Evolutionary conservation across 2,113 vertebrate genomes (phyloP).

Genomic region (Oplegnathus fasciatus): DNA sequence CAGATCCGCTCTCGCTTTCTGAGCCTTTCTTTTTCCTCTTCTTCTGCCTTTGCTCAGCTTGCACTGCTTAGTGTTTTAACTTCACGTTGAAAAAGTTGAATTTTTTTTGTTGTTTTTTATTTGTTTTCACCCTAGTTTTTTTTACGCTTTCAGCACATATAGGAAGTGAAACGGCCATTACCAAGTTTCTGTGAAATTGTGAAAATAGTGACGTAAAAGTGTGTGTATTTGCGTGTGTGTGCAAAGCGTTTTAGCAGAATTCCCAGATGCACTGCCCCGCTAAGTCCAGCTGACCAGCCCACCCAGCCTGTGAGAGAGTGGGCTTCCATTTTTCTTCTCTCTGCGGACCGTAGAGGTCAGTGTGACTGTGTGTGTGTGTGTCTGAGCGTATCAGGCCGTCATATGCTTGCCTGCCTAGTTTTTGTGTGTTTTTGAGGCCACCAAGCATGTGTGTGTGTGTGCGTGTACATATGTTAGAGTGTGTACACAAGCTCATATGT

Average conservation of each 20-base stretch:
- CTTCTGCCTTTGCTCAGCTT: background rate
- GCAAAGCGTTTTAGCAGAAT: slow-evolving; percentile 78
- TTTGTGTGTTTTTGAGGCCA: slow-evolving; percentile 35
- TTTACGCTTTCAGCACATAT: background rate
- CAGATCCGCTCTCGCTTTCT: slow-evolving; percentile 23
- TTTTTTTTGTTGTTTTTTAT: background rate
- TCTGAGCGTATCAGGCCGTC: slow-evolving; percentile 27
- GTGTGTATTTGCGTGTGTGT: slow-evolving; percentile 44
- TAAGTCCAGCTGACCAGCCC: slow-evolving; percentile 81
- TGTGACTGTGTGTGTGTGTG: slow-evolving; percentile 30
- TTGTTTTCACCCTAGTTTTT: background rate
- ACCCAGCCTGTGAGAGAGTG: slow-evolving; percentile 83
- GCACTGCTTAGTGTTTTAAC: background rate
- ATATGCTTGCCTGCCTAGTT: slow-evolving; percentile 37
- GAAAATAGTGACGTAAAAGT: slow-evolving; percentile 6
- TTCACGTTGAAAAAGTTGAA: background rate
- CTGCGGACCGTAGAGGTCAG: slow-evolving; percentile 65
- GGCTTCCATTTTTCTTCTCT: slow-evolving; percentile 79
- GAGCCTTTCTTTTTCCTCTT: slow-evolving; percentile 30
- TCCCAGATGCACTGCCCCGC: slow-evolving; percentile 70
- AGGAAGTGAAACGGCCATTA: background rate
- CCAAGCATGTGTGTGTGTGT: slow-evolving; percentile 28
- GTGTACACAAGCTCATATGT: slow-evolving; percentile 28
- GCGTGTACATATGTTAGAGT: background rate
- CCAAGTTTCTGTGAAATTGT: slow-evolving; percentile 1